These are phyloP conservation scores for Brachymystax lenok DNA, from an alignment of 2,797 vertebrate species.

Conservation along the genomic window DNA sequence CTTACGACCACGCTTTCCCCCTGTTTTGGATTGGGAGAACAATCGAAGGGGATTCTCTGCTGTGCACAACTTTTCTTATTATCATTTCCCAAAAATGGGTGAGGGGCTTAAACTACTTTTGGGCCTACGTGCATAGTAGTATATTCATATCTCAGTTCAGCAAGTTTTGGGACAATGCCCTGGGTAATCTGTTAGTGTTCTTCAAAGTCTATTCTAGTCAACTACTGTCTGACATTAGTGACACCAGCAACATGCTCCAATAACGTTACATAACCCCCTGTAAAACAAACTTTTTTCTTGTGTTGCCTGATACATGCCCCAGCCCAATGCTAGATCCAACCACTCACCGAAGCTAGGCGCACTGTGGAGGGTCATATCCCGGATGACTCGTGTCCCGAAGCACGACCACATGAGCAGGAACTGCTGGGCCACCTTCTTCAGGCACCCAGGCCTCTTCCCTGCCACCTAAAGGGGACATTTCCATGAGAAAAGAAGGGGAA, in stretches of 20 bases:
- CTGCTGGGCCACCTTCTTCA: slow-evolving; percentile 98
- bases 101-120: too few species aligned
- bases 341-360: slow-evolving; percentile 96
- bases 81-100: too few species aligned
- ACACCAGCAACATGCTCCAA: too few species aligned
- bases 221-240: too few species aligned
- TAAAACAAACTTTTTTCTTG: too few species aligned
- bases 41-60: too few species aligned
- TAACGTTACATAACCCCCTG: too few species aligned
- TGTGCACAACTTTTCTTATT: too few species aligned
- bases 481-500: slow-evolving; percentile 78
- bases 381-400: slow-evolving; percentile 97
- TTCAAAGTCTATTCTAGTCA: background rate
- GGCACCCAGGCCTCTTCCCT: slow-evolving; percentile 89
- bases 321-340: background rate
- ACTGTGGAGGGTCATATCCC: slow-evolving; percentile 98
- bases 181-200: background rate
- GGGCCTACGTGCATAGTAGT: background rate
- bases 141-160: too few species aligned
- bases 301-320: too few species aligned
- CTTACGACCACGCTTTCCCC: slow-evolving; percentile 32
- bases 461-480: slow-evolving; percentile 89
- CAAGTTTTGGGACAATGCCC: background rate
- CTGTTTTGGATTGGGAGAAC: background rate
- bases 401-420: slow-evolving; percentile 99